Evolutionary conservation across 2,113 vertebrate species (phyloP).

Genomic region (Nicator chloris): DNA sequence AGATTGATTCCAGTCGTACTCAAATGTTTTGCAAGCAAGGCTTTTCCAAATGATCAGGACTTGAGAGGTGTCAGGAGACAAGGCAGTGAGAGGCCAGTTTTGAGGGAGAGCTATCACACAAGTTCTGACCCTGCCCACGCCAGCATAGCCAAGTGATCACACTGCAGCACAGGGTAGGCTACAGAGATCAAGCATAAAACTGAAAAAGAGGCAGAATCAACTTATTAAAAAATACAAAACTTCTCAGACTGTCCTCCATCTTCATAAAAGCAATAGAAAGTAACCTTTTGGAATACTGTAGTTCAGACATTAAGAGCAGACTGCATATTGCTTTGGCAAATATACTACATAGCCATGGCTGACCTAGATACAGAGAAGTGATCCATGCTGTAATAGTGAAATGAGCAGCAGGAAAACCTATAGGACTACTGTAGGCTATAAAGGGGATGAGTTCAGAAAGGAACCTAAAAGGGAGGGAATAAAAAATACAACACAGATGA

Average conservation of each 20-base stretch:
- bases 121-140: neutral
- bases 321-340: neutral
- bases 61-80: neutral
- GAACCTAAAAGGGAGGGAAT: constrained; percentile 30
- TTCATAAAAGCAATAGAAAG: neutral
- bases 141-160: neutral
- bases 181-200: neutral
- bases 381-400: constrained; percentile 1
- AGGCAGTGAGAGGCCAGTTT: neutral
- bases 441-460: constrained; percentile 11
- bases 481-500: constrained; percentile 42
- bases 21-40: neutral
- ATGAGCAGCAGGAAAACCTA: constrained; percentile 23
- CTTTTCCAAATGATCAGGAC: neutral
- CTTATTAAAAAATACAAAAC: neutral
- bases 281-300: neutral
- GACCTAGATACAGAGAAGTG: constrained; percentile 26
- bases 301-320: neutral
- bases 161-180: neutral
- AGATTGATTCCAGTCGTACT: neutral
- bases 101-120: neutral
- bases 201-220: neutral
- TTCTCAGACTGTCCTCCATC: neutral
- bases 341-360: neutral
- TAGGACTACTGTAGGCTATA: neutral